Base-by-base conservation (phyloP, 2,888 invertebrate species). In the Creontiades dilutus region DNA sequence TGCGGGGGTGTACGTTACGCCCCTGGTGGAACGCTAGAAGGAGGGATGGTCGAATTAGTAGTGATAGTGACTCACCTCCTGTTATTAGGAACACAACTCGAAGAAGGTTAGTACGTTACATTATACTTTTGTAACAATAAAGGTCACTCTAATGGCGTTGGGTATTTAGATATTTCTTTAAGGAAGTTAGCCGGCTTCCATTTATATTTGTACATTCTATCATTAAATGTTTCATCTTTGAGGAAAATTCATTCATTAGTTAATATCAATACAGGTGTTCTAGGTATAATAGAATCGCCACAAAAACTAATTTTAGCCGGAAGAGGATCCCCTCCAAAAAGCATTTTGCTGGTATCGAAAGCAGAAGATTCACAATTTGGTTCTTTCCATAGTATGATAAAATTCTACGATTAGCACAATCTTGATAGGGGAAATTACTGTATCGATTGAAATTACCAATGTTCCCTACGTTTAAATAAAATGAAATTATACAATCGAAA, bases 251-350 rank as follows among this genome's bases (percentile, higher is more conserved):
- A 28, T 1, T 28, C 28, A 27, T 28, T 28, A 16, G 27, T 76
- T 76, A 76, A 76, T 28, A 76, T 28, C 27, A 76, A 2, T 16
- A 76, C 76, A 37, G 76, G 27, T 16, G 76, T 76, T 76, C 28
- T 28, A 3, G 27, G 76, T 13, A 76, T 76, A 28, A 28, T 28
- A 16, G 76, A 28, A 76, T 76, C 76, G 3, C 28, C n/a, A 4
- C 3, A 28, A 16, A 28, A 76, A 16, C 28, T 76, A 27, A 76
- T 28, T 76, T 76, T 76, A 4, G 76, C 76, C 2, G 76, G 76
- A 13, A 76, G 14, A 3, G 46, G 37, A 28, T 76, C 46, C 1
- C 52, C 52, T 2, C 52, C 52, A 12, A 52, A 52, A 7, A 52
- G 11, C 52, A 52, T 52, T 52, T 76, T 76, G 4, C 27, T 76